phyloP scores from a whole-genome alignment of 2,113 vertebrate genomes.

The Muntiacus reevesi region DNA sequence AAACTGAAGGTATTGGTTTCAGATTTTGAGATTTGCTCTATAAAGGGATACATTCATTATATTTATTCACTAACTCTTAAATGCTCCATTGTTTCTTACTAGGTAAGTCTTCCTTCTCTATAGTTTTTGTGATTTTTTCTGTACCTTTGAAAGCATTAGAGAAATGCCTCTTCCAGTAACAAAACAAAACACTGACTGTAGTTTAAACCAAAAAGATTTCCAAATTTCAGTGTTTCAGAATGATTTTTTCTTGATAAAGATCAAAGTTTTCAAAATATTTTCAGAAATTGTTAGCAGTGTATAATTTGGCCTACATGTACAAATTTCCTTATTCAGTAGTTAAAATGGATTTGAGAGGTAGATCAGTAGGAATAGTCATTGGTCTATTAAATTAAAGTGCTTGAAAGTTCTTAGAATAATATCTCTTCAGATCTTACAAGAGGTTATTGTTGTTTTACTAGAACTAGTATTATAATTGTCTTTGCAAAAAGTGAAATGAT shows the following conservation, averaged over 20 bases:
- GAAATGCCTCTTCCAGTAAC: neutral
- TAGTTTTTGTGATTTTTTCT: neutral
- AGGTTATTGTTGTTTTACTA: conserved; percentile 14
- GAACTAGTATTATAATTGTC: neutral
- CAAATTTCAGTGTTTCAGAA: neutral
- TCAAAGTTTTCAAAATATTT: conserved; percentile 36
- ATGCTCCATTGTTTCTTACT: neutral
- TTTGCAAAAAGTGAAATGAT: conserved; percentile 29
- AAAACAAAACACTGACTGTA: conserved; percentile 1
- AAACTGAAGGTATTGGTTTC: neutral
- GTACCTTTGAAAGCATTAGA: neutral
- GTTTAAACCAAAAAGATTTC: conserved; percentile 14
- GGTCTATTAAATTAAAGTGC: conserved; percentile 4
- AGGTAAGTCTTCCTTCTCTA: neutral
- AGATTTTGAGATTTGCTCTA: conserved; percentile 17
- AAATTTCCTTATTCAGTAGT: conserved; percentile 25
- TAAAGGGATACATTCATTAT: neutral
- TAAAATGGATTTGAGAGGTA: neutral
- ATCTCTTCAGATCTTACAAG: neutral
- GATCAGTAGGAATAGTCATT: neutral
- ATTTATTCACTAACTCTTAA: conserved; percentile 5
- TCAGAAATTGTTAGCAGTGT: neutral
- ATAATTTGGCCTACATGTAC: neutral
- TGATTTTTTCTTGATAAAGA: neutral
- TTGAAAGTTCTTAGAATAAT: neutral